Base-by-base conservation (phyloP, 2,113 vertebrate species). In the Brachyhypopomus occidentalis region DNA sequence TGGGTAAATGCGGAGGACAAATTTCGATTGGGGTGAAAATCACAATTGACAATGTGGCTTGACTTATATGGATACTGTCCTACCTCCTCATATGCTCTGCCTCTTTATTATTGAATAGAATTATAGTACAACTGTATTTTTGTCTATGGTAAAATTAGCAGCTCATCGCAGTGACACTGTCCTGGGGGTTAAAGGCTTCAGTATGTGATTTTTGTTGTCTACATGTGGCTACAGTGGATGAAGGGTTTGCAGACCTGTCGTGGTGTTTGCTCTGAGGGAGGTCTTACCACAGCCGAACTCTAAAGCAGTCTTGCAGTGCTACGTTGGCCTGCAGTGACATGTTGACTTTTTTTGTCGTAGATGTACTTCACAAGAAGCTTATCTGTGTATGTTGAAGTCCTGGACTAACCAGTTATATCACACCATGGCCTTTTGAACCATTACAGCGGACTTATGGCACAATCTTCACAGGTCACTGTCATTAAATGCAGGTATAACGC, bases 401-500 rank as follows among this genome's bases (percentile, higher is more conserved):
- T 59, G 70, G 77, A 34, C 66, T 71, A 25, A 14, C 27, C n/a
- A 20, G 69, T 14, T 30, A 41, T 30, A 48, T 41, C 36, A 22
- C 7, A 8, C 48, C 4, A n/a, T 17, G 59, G 9, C 8, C 58
- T n/a, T 30, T 27, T 23, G 20, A 67, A 20, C 17, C 6, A 45
- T 79, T 59, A 25, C 34, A 63, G 30, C 34, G 41, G 55, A 27
- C 55, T n/a, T 38, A 25, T 30, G 38, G 75, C 14, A 4, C 41
- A 1, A 34, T 63, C 63, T 52, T 52, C 67, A 59, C 45, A 17
- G 41, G 19, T n/a, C 23, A 63, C 45, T 34, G 69, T 19, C 62
- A 63, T 17, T 27, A 63, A 80, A 80, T 52, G 56, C 19, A 71
- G 30, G 52, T 71, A 38, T 59, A 45, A 59, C 36, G 59, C 71